Evolutionary conservation across 2,113 vertebrate species (phyloP), one percentile per base, ranked within the genome.

Genomic region (Cyprinodon tularosa): DNA sequence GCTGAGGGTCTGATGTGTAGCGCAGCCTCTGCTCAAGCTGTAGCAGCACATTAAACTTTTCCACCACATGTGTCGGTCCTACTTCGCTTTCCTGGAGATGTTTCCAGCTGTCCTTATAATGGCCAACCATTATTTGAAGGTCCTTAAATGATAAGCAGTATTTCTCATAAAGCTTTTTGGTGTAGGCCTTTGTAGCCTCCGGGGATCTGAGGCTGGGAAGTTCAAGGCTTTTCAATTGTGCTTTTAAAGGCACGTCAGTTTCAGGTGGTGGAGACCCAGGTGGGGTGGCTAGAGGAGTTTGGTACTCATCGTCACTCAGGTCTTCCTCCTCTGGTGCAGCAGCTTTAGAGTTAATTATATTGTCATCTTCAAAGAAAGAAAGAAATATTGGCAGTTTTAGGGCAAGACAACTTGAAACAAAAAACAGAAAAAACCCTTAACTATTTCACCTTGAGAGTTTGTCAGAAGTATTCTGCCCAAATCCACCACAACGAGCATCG

Each of bases 71-170:
- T 29, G 97, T 98, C 0, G 98, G 98, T 9, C 98, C 98, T 39
- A 99, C 97, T 1, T 97, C 96, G 5, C 95, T 96, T 63, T 97
- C 97, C 64, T 99, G 97, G 64, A 98, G 89, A 0, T 98, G 97
- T n/a, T 98, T 99, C 98, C 98, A 99, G 79, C 97, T 98, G 94
- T 99, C 97, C 81, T 96, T 97, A 81, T 94, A 96, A 6, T 91
- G 95, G 22, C 98, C 98, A 1, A 99, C 97, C 98, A 99, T 99
- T 85, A 99, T 97, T 93, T 99, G 98, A 22, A 99, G 94, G 89
- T 99, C 97, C 83, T 97, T 95, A 74, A 98, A 99, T 0, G 97
- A 97, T 86, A 99, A 85, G 0, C 95, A 95, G 88, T 98, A 99
- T 77, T 94, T 96, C 88, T 99, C 98, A 12, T 99, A 99, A 80